phyloP scores from a whole-genome alignment of 2,113 vertebrate species.

The Thalassarche chlororhynchos region DNA sequence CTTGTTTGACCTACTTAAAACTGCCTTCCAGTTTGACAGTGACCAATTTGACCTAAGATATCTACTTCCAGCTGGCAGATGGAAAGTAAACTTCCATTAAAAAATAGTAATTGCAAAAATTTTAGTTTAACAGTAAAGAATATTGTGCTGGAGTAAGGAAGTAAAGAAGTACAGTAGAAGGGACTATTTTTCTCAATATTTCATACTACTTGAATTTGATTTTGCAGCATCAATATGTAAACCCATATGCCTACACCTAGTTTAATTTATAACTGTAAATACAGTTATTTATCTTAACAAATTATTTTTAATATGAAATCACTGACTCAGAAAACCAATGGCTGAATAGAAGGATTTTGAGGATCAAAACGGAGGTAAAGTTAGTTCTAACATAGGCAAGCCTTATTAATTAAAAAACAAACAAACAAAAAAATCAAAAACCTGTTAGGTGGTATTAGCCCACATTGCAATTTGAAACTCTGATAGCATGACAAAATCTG shows the following conservation, averaged over 20 bases:
- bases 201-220: background rate
- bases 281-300: background rate
- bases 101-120: background rate
- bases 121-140: background rate
- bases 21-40: background rate
- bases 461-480: background rate
- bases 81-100: background rate
- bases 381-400: background rate
- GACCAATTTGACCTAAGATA: background rate
- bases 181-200: background rate
- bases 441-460: background rate
- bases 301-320: background rate
- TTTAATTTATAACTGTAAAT: background rate
- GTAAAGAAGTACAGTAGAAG: background rate
- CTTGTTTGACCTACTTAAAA: background rate
- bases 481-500: background rate
- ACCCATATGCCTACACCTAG: background rate
- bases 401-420: background rate
- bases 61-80: background rate
- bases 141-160: background rate
- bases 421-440: background rate
- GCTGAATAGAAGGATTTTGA: background rate
- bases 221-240: background rate
- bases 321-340: background rate
- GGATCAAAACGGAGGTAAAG: background rate